Conservation (phyloP, 2,888 invertebrate genomes). For the Sphaerophoria rueppellii region DNA sequence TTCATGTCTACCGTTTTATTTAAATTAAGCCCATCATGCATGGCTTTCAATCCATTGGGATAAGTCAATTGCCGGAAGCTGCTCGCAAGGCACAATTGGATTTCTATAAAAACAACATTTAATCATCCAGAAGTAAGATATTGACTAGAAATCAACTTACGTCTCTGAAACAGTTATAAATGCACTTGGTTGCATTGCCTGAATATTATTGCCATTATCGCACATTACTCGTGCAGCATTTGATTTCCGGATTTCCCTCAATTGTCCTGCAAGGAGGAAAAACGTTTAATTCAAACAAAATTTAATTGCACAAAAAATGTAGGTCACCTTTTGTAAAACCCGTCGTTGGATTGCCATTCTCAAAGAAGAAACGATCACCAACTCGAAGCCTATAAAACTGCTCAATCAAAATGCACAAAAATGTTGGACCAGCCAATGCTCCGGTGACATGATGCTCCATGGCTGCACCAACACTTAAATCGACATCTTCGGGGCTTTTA, state of each 20-base stretch:
- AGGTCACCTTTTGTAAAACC: constrained; percentile 86
- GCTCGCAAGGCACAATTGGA: constrained; percentile 84
- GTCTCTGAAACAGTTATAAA: constrained; percentile 85
- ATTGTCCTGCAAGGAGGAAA: constrained; percentile 84
- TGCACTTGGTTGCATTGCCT: constrained; percentile 86
- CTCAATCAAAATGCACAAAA: constrained; percentile 92
- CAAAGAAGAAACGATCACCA: constrained; percentile 94
- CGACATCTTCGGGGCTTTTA: constrained; percentile 90
- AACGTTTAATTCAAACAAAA: not conserved
- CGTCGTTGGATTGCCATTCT: constrained; percentile 85
- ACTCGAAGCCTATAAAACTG: constrained; percentile 93
- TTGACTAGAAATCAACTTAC: constrained; percentile 81
- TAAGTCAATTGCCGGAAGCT: constrained; percentile 85
- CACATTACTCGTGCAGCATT: constrained; percentile 91
- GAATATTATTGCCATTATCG: constrained; percentile 89
- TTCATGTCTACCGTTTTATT: no score
- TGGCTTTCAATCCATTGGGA: constrained; percentile 83
- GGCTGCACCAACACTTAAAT: constrained; percentile 92
- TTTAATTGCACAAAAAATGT: not conserved
- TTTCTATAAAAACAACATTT: constrained; percentile 83
- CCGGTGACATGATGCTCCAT: constrained; percentile 90
- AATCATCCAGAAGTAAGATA: no score
- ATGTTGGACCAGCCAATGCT: constrained; percentile 92
- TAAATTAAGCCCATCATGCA: no score
- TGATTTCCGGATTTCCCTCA: constrained; percentile 89